These are phyloP conservation scores for Andricus quercusramuli DNA, from an alignment of 2,888 invertebrate species.

Conservation along the genomic window DNA sequence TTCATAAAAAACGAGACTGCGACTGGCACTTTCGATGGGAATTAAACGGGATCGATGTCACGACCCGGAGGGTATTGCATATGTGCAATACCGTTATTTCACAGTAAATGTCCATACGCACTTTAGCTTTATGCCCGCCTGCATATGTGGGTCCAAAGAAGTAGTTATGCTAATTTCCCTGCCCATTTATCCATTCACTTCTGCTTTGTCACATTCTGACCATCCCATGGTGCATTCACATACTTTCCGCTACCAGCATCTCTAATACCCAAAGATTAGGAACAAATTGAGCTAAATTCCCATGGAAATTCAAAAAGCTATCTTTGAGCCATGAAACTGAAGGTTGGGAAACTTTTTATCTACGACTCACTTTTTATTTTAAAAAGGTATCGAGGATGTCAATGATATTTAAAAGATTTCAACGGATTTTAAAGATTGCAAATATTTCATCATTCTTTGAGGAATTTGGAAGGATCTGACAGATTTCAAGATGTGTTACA, in stretches of 20 bases:
- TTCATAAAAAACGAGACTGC: not conserved
- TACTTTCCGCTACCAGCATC: not conserved
- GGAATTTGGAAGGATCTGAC: no score
- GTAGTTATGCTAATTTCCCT: conserved; percentile 62
- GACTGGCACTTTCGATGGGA: not conserved
- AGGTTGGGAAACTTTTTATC: not conserved
- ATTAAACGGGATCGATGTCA: conserved; percentile 50
- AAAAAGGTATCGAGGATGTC: no score
- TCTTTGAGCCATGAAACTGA: not conserved
- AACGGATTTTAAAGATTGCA: no score
- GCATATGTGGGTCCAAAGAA: conserved; percentile 64
- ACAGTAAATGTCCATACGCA: conserved; percentile 52
- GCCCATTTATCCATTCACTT: conserved; percentile 61
- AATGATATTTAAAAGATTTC: no score
- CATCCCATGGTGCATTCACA: not conserved
- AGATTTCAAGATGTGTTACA: no score
- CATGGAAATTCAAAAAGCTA: not conserved
- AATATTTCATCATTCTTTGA: no score
- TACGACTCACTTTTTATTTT: not conserved
- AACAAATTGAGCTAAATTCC: not conserved
- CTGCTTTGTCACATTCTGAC: conserved; percentile 37
- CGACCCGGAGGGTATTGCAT: conserved; percentile 35
- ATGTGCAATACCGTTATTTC: conserved; percentile 63
- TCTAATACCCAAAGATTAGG: not conserved
- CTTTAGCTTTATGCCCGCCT: conserved; percentile 64